Evolutionary conservation across 1,140 invertebrate genomes (phyloP), one percentile per base, ranked within the genome.

Genomic region (Macrosteles quadrilineatus): DNA sequence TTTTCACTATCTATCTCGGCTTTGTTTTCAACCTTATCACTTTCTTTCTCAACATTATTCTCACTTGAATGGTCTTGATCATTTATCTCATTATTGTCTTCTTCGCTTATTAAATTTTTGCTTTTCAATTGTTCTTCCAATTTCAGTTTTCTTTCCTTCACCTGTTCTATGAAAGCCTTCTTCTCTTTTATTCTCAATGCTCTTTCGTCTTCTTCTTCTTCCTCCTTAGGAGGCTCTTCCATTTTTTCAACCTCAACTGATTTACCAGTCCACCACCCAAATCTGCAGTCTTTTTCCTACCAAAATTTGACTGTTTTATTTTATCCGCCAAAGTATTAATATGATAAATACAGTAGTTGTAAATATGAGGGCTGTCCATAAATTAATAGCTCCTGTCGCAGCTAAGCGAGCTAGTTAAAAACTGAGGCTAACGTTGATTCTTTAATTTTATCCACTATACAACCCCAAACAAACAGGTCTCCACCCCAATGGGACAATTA

Each of bases 241-340:
- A 69, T 69, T 72, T 73, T 73, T 53, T 74, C 71, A n/a, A 71
- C 63, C 68, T 75, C 68, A 1, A 77, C 74, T 14, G 67, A 32
- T 47, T 71, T 71, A 19, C 72, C 75, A 19, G 76, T 72, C 71
- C 75, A 76, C 76, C 76, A 77, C 31, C 76, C 76, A 70, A 71
- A 76, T 66, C 73, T 69, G 69, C 73, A 73, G 23, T 67, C 71
- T 53, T 73, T 71, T 40, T 72, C 68, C 73, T 73, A 29, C 21
- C 27, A 64, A 12, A 53, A 57, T 59, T 36, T 36, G 32, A 6
- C 32, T n/a, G n/a, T n/a, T n/a, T n/a, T n/a, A 66, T 9, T 27
- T 25, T 47, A 62, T 19, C 2, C n/a, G n/a, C n/a, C n/a, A n/a
- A n/a, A n/a, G n/a, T n/a, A n/a, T n/a, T n/a, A n/a, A n/a, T n/a